Conservation (phyloP, 1,140 invertebrate genomes). For the Drosophila pruinosa region DNA sequence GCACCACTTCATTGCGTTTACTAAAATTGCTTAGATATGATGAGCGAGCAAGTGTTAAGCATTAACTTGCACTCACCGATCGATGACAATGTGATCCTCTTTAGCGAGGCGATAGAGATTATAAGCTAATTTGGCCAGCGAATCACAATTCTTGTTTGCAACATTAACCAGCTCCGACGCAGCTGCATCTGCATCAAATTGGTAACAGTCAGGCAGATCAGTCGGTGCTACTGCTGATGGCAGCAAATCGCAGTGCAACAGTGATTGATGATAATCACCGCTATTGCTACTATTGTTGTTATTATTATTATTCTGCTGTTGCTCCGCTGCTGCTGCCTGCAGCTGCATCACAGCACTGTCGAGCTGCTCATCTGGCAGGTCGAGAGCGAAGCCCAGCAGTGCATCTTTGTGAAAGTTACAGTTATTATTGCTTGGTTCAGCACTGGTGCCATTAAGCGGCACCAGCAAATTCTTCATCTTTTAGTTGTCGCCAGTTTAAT, state of each 20-base stretch:
- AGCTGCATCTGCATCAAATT: conserved; percentile 15
- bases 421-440: conserved; percentile 2
- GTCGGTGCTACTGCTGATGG: neutral
- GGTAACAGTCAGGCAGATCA: conserved; percentile 18
- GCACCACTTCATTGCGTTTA: conserved; percentile 69
- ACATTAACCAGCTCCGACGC: conserved; percentile 40
- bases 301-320: conserved; percentile 16
- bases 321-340: conserved; percentile 28
- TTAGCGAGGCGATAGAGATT: conserved; percentile 61
- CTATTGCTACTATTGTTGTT: conserved; percentile 14
- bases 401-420: conserved; percentile 40
- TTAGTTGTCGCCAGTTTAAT: neutral
- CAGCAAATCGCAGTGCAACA: conserved; percentile 21
- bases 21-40: conserved; percentile 22
- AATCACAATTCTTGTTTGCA: conserved; percentile 50
- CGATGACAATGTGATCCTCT: conserved; percentile 73
- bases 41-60: neutral
- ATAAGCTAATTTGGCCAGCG: conserved; percentile 64
- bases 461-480: conserved; percentile 38
- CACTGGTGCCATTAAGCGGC: conserved; percentile 19
- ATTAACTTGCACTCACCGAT: conserved; percentile 44
- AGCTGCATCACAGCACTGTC: conserved; percentile 37
- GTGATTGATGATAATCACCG: conserved; percentile 12
- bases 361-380: conserved; percentile 31
- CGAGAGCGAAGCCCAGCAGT: conserved; percentile 25